phyloP scores from a whole-genome alignment of 2,888 invertebrate species.

The Argyra leucocephala region DNA sequence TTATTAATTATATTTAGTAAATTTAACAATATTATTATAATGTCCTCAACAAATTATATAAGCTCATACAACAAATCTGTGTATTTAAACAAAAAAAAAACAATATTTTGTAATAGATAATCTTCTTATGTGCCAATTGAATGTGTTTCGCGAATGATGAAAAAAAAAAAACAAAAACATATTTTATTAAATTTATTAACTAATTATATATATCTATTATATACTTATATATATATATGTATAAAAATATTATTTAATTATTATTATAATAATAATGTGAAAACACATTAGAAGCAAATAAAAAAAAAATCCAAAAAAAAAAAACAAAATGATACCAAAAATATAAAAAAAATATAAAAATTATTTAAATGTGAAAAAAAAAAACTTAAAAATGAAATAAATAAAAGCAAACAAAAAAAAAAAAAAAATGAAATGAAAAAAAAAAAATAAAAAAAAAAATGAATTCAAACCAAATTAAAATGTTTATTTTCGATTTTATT shows the following conservation, averaged over 20 bases:
- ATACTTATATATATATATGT: no score
- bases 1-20: no score
- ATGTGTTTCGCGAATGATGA: no score
- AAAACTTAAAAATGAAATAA: background rate
- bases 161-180: no score
- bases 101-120: background rate
- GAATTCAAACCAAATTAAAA: background rate
- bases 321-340: background rate
- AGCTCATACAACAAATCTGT: no score
- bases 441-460: no score
- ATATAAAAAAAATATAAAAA: background rate
- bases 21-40: background rate
- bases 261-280: background rate
- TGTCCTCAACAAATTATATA: background rate
- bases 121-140: slow-evolving; percentile 5
- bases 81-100: no score
- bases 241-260: background rate
- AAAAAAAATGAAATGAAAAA: background rate
- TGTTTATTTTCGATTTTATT: no score
- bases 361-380: background rate
- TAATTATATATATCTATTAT: no score
- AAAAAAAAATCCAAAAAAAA: background rate
- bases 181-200: no score
- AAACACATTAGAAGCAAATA: background rate
- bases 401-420: no score